A percentile compares a stretch with the other conserved stretches of the same genome.
Conservation (phyloP, 1,140 invertebrate genomes). For the Brachionus paranguensis region DNA sequence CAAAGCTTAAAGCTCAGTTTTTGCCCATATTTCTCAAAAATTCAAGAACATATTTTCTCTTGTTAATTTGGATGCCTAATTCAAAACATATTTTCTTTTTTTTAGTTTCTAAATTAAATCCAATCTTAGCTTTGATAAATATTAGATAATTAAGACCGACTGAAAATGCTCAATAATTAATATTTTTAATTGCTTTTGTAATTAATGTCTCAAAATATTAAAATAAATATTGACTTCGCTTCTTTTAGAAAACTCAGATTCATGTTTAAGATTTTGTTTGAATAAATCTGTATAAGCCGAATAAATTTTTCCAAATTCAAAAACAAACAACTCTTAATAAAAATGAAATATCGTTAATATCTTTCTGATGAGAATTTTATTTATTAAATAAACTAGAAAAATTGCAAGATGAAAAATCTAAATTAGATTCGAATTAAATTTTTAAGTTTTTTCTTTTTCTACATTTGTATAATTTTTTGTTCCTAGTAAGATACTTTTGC, state of each 20-base stretch:
- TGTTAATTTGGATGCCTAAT: neutral
- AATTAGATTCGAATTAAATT: too few species aligned
- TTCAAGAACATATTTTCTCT: neutral
- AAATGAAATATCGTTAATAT: too few species aligned
- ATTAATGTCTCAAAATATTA: neutral
- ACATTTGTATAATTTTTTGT: too few species aligned
- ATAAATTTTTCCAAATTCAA: too few species aligned
- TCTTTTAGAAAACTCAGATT: neutral
- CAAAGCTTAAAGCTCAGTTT: neutral
- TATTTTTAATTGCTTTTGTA: neutral
- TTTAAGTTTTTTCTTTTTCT: too few species aligned
- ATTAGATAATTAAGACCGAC: neutral
- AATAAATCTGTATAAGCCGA: too few species aligned
- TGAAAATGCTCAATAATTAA: neutral
- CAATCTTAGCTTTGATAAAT: neutral
- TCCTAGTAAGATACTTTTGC: too few species aligned
- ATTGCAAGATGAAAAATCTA: too few species aligned
- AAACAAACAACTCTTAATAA: too few species aligned
- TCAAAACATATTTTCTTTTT: neutral
- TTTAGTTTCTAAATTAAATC: neutral
- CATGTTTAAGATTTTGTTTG: neutral
- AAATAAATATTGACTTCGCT: neutral
- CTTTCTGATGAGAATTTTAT: too few species aligned
- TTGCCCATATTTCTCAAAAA: neutral
- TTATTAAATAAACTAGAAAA: too few species aligned